Base-by-base conservation (phyloP, 2,797 vertebrate genomes). In the Poecilia gillii region DNA sequence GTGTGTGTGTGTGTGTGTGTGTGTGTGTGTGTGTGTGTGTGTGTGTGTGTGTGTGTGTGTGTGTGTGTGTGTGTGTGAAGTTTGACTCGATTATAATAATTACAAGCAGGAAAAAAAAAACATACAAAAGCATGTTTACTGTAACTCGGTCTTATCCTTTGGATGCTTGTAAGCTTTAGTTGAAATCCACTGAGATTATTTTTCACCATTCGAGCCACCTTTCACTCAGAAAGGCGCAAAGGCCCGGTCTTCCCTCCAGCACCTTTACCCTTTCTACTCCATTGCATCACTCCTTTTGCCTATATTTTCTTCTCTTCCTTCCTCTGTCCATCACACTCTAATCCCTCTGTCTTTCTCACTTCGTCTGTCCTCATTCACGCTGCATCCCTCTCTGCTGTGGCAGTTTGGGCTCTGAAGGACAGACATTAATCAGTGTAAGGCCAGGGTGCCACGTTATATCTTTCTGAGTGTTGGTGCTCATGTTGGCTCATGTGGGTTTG, bases 361-460 rank as follows among this genome's bases (percentile, higher is more conserved):
- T 74, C 3, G 3, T 73, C 80, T 85, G 79, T 85, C 80, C 80
- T 88, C 84, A 72, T 85, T 86, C 84, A 86, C 47, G 59, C 47
- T 73, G 57, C 81, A 79, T 88, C 78, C 64, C 81, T 89, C 84
- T 88, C 74, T 71, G 68, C 57, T 73, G 81, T 87, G 80, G 75
- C 83, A 81, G 72, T 79, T 81, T 84, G 80, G 46, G 85, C 70
- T 85, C 72, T 90, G 88, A 92, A 91, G 88, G 91, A 91, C 89
- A 81, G 72, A 74, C 91, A 90, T 84, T 90, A 75, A 92, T 92
- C 91, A 91, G 71, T 43, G 49, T 87, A 73, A 87, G 88, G 87
- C 81, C 81, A 33, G 85, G 82, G 85, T 85, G 75, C 77, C 81
- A 79, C 73, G 74, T 78, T 81, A 53, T 80, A 80, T 86, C 51